A percentile compares a stretch with the other conserved stretches of the same genome.
These are phyloP conservation scores for Sinonovacula constricta DNA, from an alignment of 1,140 invertebrate genomes.

Conservation along the genomic window DNA sequence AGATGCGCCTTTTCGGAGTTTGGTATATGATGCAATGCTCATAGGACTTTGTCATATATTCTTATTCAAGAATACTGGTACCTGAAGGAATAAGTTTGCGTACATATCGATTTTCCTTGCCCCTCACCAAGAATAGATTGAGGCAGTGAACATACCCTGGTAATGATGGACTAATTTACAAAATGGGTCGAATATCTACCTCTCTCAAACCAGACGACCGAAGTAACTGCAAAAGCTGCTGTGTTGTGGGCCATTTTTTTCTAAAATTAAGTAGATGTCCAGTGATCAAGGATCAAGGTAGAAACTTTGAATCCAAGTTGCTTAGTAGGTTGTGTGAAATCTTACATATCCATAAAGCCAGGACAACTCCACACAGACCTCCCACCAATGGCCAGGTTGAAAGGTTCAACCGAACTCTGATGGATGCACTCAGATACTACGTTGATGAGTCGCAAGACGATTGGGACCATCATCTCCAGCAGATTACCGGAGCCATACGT, in stretches of 20 bases:
- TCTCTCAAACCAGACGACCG: background rate
- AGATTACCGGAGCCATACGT: background rate
- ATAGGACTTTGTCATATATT: background rate
- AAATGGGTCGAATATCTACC: background rate
- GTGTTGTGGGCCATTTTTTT: slow-evolving; percentile 1
- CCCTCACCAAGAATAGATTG: background rate
- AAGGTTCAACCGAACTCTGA: background rate
- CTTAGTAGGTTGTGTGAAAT: background rate
- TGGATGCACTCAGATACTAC: slow-evolving; percentile 9
- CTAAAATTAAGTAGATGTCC: slow-evolving; percentile 3
- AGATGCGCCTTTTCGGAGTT: slow-evolving; percentile 24
- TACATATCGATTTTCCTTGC: background rate
- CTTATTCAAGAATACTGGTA: too few species aligned
- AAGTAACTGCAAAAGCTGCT: slow-evolving; percentile 5
- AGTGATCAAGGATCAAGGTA: slow-evolving; percentile 5
- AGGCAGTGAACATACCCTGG: background rate
- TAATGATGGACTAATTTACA: background rate
- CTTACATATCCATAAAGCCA: background rate
- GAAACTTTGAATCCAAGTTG: background rate
- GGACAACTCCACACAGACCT: background rate
- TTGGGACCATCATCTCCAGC: slow-evolving; percentile 8
- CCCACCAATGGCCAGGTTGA: background rate
- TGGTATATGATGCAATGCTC: background rate
- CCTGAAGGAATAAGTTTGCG: too few species aligned
- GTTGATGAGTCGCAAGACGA: background rate